Conservation (phyloP, 1,140 invertebrate genomes). For the Orchestia grillus region DNA sequence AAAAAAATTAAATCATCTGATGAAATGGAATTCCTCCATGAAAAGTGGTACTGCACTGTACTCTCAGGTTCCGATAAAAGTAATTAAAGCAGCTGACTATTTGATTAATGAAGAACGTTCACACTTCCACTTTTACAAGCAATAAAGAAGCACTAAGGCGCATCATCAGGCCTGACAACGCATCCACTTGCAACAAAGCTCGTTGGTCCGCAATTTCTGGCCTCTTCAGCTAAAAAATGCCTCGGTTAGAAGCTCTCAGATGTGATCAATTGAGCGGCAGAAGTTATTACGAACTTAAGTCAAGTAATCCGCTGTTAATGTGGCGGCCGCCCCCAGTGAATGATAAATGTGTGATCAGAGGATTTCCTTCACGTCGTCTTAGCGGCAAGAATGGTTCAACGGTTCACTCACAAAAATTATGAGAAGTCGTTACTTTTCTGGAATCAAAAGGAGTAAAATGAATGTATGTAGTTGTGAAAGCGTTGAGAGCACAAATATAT, state of each 20-base stretch:
- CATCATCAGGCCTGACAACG: neutral
- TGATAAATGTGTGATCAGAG: neutral
- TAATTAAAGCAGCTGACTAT: too few species aligned
- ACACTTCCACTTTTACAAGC: too few species aligned
- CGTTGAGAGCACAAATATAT: too few species aligned
- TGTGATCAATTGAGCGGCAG: neutral
- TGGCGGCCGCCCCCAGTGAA: neutral
- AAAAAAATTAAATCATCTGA: neutral
- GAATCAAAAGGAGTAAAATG: neutral
- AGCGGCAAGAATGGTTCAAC: neutral
- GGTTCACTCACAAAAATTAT: neutral
- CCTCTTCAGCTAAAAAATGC: neutral
- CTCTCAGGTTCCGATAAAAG: neutral
- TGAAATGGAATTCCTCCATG: neutral
- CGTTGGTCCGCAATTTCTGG: neutral
- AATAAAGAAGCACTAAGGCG: too few species aligned
- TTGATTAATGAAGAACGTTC: too few species aligned
- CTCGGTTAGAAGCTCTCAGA: neutral
- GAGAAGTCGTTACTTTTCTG: neutral
- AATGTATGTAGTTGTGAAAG: neutral
- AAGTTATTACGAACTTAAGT: conserved; percentile 10
- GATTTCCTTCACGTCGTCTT: neutral
- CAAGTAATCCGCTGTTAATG: conserved; percentile 7
- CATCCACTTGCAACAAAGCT: neutral
- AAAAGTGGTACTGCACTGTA: neutral